Evolutionary conservation across 2,113 vertebrate species (phyloP).

Genomic region (Petrocephalus microphthalmus): DNA sequence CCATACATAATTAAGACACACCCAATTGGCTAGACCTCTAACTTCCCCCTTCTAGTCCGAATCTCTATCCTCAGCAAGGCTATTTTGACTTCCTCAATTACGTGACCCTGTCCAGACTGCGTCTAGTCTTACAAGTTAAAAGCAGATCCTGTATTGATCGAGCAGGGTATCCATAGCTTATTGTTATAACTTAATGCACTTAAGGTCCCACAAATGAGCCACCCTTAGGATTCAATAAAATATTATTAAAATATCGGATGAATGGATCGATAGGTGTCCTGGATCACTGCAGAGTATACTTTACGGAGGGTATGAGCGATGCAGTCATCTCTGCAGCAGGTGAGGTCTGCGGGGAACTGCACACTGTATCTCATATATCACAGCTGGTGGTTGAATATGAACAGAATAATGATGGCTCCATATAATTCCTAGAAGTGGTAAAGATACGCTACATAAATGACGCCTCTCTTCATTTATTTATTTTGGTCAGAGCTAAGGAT

Average conservation of each 20-base stretch:
- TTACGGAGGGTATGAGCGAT: not conserved
- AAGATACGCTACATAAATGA: slow-evolving; percentile 58
- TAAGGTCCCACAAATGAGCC: not conserved
- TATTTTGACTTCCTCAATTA: slow-evolving; percentile 7
- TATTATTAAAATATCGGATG: slow-evolving; percentile 7
- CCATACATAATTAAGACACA: not conserved
- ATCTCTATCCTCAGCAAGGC: not conserved
- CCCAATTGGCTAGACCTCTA: not conserved
- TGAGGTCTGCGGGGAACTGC: not conserved
- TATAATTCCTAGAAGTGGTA: slow-evolving; percentile 53
- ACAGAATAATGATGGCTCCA: not conserved
- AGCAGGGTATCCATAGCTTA: not conserved
- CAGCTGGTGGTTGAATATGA: not conserved
- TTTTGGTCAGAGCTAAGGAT: not conserved
- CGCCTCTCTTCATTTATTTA: not conserved
- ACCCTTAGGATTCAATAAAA: not conserved
- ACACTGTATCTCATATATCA: not conserved
- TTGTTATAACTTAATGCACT: slow-evolving; percentile 7
- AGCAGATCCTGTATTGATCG: not conserved
- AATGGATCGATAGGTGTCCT: not conserved
- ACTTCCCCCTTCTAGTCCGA: not conserved
- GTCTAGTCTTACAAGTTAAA: not conserved
- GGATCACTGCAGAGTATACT: not conserved
- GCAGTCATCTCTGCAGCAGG: not conserved
- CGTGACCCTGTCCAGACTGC: not conserved